phyloP scores from a whole-genome alignment of 2,888 invertebrate genomes.

The Hermaeophaga mercurialis region DNA sequence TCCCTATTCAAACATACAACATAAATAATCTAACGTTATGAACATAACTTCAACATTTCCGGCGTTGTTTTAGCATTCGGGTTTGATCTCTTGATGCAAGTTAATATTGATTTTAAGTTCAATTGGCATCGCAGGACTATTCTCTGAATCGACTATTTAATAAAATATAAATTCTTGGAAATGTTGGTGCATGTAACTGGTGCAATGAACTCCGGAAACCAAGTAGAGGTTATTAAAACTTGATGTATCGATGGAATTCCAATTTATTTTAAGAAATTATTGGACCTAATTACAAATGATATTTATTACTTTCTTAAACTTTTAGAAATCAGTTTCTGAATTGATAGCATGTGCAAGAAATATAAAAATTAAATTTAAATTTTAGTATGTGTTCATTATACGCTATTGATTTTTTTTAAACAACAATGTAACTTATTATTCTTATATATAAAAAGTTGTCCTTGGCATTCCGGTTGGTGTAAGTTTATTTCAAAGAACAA shows the following conservation, averaged over 20 bases:
- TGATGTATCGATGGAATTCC: neutral
- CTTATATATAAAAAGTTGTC: too few relatives aligned
- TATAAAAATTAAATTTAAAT: too few relatives aligned
- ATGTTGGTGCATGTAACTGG: constrained; percentile 11
- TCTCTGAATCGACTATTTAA: constrained; percentile 19
- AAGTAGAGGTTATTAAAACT: neutral
- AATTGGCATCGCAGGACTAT: constrained; percentile 1
- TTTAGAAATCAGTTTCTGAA: too few relatives aligned
- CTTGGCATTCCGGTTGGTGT: too few relatives aligned
- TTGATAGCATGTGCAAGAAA: too few relatives aligned
- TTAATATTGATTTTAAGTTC: constrained; percentile 24
- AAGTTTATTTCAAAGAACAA: too few relatives aligned
- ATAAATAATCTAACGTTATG: constrained; percentile 20
- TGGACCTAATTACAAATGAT: too few relatives aligned
- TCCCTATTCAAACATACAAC: constrained; percentile 16
- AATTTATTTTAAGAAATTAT: neutral
- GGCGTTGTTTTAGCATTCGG: constrained; percentile 10
- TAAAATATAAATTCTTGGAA: constrained; percentile 18
- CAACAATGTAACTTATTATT: too few relatives aligned
- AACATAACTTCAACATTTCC: constrained; percentile 19
- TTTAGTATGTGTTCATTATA: too few relatives aligned
- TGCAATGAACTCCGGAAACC: constrained; percentile 5
- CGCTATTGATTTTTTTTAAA: too few relatives aligned
- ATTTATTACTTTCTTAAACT: too few relatives aligned
- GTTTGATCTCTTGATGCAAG: constrained; percentile 14